phyloP scores from a whole-genome alignment of 2,797 vertebrate species.

The Antrozous pallidus region DNA sequence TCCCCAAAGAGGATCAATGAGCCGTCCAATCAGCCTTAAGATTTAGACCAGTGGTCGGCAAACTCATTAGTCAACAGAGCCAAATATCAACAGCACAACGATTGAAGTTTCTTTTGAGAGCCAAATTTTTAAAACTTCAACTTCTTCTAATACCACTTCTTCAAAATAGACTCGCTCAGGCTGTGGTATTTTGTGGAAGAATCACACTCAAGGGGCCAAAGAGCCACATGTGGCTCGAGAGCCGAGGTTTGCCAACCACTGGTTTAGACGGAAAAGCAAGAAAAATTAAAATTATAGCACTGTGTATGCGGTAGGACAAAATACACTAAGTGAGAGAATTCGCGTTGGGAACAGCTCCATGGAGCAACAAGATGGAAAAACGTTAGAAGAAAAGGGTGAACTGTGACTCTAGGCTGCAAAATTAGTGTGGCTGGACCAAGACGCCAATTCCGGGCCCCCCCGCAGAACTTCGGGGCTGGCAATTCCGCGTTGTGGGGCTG shows the following conservation, averaged over 20 bases:
- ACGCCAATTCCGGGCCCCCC: background rate
- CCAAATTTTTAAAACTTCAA: too few species aligned
- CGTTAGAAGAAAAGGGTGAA: background rate
- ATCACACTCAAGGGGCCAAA: too few species aligned
- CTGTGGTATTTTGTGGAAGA: too few species aligned
- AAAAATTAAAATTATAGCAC: background rate
- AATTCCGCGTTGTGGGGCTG: background rate
- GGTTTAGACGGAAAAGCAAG: constrained; percentile 40
- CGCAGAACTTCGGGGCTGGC: background rate
- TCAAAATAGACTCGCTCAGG: too few species aligned
- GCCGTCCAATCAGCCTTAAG: background rate
- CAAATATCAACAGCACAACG: too few species aligned
- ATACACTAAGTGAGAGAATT: background rate
- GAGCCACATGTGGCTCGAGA: too few species aligned
- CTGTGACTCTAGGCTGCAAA: background rate
- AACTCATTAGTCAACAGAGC: too few species aligned
- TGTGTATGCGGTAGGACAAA: background rate
- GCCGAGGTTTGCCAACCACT: too few species aligned
- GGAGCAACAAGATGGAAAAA: background rate
- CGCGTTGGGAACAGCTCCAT: background rate
- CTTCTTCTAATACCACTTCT: too few species aligned
- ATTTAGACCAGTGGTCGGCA: too few species aligned
- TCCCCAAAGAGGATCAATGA: constrained; percentile 51
- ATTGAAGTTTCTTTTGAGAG: too few species aligned
- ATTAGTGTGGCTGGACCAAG: background rate